These are phyloP conservation scores for Hoplodrina ambigua DNA, from an alignment of 2,888 invertebrate species.

Conservation along the genomic window DNA sequence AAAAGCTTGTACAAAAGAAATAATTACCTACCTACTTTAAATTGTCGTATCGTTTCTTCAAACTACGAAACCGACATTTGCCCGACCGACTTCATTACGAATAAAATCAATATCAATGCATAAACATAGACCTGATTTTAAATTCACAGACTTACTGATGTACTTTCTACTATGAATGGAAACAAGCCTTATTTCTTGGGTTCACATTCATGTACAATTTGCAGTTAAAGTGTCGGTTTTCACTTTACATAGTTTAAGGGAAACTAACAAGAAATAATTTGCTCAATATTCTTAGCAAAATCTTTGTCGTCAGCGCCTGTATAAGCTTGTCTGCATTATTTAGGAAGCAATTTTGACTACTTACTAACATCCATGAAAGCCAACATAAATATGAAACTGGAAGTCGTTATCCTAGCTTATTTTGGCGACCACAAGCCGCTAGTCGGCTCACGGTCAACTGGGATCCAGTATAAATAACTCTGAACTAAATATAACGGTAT, in stretches of 20 bases:
- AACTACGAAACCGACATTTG: neutral
- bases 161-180: too few relatives aligned
- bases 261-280: too few relatives aligned
- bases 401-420: slow-evolving; percentile 10
- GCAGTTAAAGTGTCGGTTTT: neutral
- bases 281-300: too few relatives aligned
- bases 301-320: too few relatives aligned
- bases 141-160: neutral
- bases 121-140: neutral
- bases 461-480: slow-evolving; percentile 41
- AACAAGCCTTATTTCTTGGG: too few relatives aligned
- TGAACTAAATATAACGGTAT: slow-evolving; percentile 40
- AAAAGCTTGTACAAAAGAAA: too few relatives aligned
- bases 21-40: neutral
- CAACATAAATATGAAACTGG: neutral
- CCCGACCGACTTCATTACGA: neutral
- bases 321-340: too few relatives aligned
- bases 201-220: neutral
- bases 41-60: neutral
- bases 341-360: too few relatives aligned
- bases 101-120: slow-evolving; percentile 5
- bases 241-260: neutral
- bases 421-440: neutral
- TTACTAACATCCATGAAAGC: slow-evolving; percentile 6
- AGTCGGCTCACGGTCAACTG: slow-evolving; percentile 27